Percentiles rank a stretch among this genome's conserved stretches.
These are phyloP conservation scores for Scarus forsteni DNA, from an alignment of 2,797 vertebrate species.

Conservation along the genomic window DNA sequence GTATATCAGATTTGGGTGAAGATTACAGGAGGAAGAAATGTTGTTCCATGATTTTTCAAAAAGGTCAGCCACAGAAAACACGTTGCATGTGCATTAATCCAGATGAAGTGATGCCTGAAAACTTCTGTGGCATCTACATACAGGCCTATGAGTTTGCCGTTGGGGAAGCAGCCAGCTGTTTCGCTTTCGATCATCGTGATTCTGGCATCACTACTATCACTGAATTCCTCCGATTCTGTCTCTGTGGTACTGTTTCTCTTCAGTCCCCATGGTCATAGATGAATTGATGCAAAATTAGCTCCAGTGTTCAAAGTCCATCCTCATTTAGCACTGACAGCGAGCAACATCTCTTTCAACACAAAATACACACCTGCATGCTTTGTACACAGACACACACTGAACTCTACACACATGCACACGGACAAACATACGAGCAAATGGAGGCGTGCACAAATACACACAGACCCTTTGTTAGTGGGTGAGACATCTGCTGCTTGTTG, in stretches of 20 bases:
- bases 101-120: background rate
- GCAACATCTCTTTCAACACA: conserved; percentile 57
- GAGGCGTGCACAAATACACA: conserved; percentile 11
- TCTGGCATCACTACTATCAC: background rate
- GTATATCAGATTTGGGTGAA: too few species aligned
- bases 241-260: conserved; percentile 11
- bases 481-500: conserved; percentile 77
- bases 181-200: background rate
- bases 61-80: too few species aligned
- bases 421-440: conserved; percentile 9
- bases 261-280: conserved; percentile 37
- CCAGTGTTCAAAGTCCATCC: conserved; percentile 50
- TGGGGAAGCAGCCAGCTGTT: background rate
- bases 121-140: background rate
- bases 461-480: conserved; percentile 40
- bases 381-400: background rate
- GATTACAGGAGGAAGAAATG: too few species aligned
- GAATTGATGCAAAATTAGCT: conserved; percentile 59
- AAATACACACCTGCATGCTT: conserved; percentile 6
- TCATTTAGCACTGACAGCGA: conserved; percentile 47
- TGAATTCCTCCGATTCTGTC: conserved; percentile 2
- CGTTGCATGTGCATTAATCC: too few species aligned
- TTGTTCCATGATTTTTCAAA: too few species aligned
- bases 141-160: background rate
- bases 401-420: conserved; percentile 8